These are phyloP conservation scores for Podabrus alpinus DNA, from an alignment of 2,888 invertebrate species.

Conservation along the genomic window DNA sequence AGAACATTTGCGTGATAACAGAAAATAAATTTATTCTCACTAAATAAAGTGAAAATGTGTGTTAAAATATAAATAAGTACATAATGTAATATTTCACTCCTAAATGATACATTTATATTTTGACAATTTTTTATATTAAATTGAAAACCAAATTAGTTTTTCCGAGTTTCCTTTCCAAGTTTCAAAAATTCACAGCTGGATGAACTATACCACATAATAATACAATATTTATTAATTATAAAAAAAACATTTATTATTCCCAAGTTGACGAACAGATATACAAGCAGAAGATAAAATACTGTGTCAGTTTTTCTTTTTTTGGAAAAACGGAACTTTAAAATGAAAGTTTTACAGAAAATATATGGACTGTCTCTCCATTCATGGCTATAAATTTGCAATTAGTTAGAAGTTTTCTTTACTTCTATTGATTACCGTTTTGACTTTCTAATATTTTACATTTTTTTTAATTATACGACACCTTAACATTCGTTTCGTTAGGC, in stretches of 20 bases:
- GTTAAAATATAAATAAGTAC: background rate
- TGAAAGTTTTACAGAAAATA: background rate
- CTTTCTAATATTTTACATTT: background rate
- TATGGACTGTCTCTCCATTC: background rate
- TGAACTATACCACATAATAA: no score
- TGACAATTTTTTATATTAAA: background rate
- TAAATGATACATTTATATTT: no score
- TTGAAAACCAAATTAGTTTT: background rate
- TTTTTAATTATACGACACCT: background rate
- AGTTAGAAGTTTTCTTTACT: background rate
- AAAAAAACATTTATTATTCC: no score
- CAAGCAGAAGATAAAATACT: no score
- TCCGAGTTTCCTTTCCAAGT: background rate
- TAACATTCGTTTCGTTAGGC: background rate
- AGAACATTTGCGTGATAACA: background rate
- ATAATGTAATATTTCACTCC: background rate
- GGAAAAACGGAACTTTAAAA: background rate
- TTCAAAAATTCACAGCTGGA: background rate
- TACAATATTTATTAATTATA: no score
- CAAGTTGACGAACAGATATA: no score
- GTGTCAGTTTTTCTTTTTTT: background rate
- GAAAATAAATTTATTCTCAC: background rate
- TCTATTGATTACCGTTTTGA: background rate
- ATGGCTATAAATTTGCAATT: background rate
- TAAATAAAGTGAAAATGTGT: background rate